Evolutionary conservation across 30 jellyfish, hydroid and myxozoan species (phyloP), one percentile per base, ranked within the genome.

Genomic region (Aurelia coerulea): DNA sequence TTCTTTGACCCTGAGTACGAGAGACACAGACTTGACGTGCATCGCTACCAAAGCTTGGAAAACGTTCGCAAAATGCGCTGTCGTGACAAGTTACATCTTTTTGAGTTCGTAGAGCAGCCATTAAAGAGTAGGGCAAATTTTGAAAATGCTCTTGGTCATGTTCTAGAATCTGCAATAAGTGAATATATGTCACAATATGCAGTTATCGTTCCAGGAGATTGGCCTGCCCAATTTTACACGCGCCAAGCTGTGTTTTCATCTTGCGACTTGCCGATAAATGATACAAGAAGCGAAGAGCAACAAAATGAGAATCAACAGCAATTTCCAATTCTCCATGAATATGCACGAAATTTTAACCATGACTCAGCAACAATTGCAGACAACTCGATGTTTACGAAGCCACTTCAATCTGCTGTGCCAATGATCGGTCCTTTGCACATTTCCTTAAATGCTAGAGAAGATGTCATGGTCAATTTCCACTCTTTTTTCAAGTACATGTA

Each of bases 151-250:
- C 17, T 71, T 17, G 53, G 53, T 7, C 31, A 42, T 42, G 53
- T 42, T 29, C 19, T 35, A 5, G 33, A 42, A 33, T 71, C 81
- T 23, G 56, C 16, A 33, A 41, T 71, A 16, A 19, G 39, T 11
- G 35, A 71, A 10, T 71, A 71, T 39, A 17, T 35, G 17, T 11
- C 37, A 39, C 37, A 33, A 35, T 71, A 31, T 41, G 51, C 62
- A 4, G 29, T 71, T 15, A 23, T 71, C 64, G 18, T 71, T 15
- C 88, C 65, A 2, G 88, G 77, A n/a, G 88, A 78, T 52, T 78
- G 88, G 90, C 90, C 90, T 29, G 80, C 90, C 8, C 90, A 64
- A 53, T 79, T 42, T 42, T 42, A 42, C 53, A 42, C 53, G 4
- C 53, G 53, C 53, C 53, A 42, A 42, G 53, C 53, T 42, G 53